Percentiles rank a stretch among this genome's conserved stretches.
These are phyloP conservation scores for Trichogramma pretiosum DNA, from an alignment of 1,140 invertebrate species.

Conservation along the genomic window DNA sequence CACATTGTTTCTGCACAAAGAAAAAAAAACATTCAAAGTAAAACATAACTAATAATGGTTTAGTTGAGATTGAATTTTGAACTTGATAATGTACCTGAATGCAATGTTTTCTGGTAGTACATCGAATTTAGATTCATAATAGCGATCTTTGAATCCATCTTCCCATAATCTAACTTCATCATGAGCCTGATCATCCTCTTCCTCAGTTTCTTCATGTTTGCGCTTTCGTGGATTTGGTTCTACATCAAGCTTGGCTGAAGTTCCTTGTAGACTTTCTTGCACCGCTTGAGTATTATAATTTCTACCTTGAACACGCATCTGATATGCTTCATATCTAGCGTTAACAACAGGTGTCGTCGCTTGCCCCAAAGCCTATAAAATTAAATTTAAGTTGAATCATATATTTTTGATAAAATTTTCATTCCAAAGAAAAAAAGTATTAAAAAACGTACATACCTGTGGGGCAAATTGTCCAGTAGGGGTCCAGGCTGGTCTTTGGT, in stretches of 20 bases:
- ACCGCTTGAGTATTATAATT: conserved; percentile 29
- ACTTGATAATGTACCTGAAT: conserved; percentile 55
- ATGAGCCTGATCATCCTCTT: conserved; percentile 68
- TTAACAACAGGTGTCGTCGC: conserved; percentile 49
- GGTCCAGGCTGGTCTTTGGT: conserved; percentile 59
- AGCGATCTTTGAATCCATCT: conserved; percentile 94
- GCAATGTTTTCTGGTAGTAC: conserved; percentile 69
- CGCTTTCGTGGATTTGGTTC: conserved; percentile 47
- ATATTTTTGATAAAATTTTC: conserved; percentile 1
- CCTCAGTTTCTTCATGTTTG: conserved; percentile 37
- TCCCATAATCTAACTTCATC: conserved; percentile 97
- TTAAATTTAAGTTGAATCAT: conserved; percentile 10
- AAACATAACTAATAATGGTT: conserved; percentile 6
- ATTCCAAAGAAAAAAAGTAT: conserved; percentile 1
- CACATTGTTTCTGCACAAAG: conserved; percentile 63
- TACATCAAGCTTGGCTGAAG: conserved; percentile 32
- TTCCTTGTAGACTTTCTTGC: conserved; percentile 24
- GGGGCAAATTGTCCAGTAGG: conserved; percentile 69
- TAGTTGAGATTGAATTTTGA: conserved; percentile 1
- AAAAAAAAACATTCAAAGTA: conserved; percentile 1
- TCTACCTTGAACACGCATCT: conserved; percentile 48
- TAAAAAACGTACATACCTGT: conserved; percentile 39
- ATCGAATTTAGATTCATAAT: conserved; percentile 97
- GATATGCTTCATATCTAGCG: conserved; percentile 60
- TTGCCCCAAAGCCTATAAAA: conserved; percentile 45